These are phyloP conservation scores for Odocoileus virginianus DNA, from an alignment of 2,113 vertebrate genomes.

Conservation along the genomic window DNA sequence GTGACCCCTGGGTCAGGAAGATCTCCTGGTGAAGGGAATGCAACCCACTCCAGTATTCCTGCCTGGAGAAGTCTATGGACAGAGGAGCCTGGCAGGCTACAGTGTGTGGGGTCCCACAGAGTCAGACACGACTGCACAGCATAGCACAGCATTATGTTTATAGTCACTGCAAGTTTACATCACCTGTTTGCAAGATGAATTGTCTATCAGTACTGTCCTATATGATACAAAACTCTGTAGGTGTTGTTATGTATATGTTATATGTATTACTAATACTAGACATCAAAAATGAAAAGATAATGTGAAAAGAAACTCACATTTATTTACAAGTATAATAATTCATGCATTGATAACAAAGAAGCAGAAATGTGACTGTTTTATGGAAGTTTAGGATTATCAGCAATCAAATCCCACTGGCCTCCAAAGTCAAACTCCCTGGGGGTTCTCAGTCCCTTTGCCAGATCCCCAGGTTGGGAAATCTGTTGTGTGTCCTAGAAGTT, in stretches of 20 bases:
- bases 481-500: background rate
- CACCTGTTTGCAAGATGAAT: background rate
- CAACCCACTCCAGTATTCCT: background rate
- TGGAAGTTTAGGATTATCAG: background rate
- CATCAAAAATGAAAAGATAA: background rate
- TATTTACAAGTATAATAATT: background rate
- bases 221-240: background rate
- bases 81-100: background rate
- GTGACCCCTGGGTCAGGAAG: background rate
- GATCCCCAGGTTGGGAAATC: background rate
- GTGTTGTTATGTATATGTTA: background rate
- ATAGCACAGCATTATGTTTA: background rate
- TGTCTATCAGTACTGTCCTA: background rate
- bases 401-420: background rate
- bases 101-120: background rate
- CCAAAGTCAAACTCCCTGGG: background rate
- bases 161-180: background rate
- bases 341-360: background rate
- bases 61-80: background rate
- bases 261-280: background rate
- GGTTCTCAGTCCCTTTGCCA: background rate
- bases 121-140: background rate
- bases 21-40: background rate
- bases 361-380: background rate
- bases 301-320: background rate